Conservation (phyloP, 2,113 vertebrate species). For the Lichenostomus cassidix region DNA sequence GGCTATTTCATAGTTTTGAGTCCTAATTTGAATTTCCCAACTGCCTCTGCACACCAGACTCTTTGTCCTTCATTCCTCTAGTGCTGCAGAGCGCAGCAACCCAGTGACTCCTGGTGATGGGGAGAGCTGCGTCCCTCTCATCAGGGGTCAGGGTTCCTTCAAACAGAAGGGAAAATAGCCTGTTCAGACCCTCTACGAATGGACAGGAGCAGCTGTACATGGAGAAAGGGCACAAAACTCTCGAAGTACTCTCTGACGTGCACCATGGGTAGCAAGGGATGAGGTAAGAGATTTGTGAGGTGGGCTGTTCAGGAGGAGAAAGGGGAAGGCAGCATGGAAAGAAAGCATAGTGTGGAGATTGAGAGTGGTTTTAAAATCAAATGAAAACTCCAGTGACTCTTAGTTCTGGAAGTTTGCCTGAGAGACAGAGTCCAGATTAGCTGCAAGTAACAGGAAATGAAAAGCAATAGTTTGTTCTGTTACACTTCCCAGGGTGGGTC, state of each 20-base stretch:
- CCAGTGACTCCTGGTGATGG: background rate
- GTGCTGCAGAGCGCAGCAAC: background rate
- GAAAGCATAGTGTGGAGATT: background rate
- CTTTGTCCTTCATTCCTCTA: background rate
- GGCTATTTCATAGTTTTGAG: background rate
- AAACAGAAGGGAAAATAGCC: background rate
- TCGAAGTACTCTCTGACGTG: background rate
- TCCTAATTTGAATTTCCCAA: background rate
- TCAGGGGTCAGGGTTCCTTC: background rate
- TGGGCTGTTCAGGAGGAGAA: background rate
- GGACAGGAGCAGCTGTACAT: background rate
- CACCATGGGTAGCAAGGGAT: background rate
- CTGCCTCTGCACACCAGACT: background rate
- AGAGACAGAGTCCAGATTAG: slow-evolving; percentile 10
- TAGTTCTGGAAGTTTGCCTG: slow-evolving; percentile 3
- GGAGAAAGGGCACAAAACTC: background rate
- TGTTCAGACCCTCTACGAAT: background rate
- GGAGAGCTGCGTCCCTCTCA: background rate
- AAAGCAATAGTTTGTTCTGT: background rate
- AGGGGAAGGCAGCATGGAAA: background rate
- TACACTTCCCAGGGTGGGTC: background rate
- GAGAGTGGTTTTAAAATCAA: slow-evolving; percentile 14
- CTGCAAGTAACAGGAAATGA: slow-evolving; percentile 2
- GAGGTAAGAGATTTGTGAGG: background rate
- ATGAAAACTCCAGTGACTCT: background rate